These are phyloP conservation scores for Spodoptera littoralis DNA, from an alignment of 2,888 invertebrate genomes.

Conservation along the genomic window DNA sequence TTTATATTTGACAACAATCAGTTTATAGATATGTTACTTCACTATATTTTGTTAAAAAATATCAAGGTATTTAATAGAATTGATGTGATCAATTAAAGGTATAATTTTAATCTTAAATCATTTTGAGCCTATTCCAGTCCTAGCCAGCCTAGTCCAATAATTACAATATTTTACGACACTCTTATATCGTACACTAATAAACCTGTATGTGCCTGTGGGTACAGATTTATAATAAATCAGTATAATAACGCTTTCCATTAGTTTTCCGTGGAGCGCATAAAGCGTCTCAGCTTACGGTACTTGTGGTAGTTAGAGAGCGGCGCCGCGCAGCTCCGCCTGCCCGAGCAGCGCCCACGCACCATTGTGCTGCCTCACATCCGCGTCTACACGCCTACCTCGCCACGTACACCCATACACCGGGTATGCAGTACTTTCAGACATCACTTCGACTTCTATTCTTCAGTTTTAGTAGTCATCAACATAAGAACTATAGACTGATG, in stretches of 20 bases:
- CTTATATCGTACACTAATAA: not conserved
- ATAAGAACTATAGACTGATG: conserved; percentile 38
- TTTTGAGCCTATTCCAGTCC: no score
- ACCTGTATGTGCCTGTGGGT: not conserved
- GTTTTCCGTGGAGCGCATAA: conserved; percentile 46
- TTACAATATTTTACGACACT: no score
- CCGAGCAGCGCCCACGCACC: conserved; percentile 54
- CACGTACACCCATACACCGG: conserved; percentile 9
- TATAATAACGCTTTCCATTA: conserved; percentile 31
- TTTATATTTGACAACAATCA: conserved; percentile 11
- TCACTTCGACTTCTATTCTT: conserved; percentile 31
- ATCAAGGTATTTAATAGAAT: no score
- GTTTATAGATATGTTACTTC: no score
- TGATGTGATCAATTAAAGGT: no score
- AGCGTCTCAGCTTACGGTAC: conserved; percentile 76
- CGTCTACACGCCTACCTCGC: conserved; percentile 41
- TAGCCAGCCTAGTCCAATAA: no score
- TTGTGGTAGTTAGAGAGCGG: conserved; percentile 69
- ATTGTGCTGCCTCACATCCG: conserved; percentile 55
- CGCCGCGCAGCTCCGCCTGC: conserved; percentile 50
- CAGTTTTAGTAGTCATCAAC: conserved; percentile 7
- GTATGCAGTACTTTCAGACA: conserved; percentile 27
- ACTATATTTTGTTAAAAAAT: no score
- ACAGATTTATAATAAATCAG: conserved; percentile 9
- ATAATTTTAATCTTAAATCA: no score